These are phyloP conservation scores for Carlito syrichta DNA, from an alignment of 2,113 vertebrate genomes.

Conservation along the genomic window DNA sequence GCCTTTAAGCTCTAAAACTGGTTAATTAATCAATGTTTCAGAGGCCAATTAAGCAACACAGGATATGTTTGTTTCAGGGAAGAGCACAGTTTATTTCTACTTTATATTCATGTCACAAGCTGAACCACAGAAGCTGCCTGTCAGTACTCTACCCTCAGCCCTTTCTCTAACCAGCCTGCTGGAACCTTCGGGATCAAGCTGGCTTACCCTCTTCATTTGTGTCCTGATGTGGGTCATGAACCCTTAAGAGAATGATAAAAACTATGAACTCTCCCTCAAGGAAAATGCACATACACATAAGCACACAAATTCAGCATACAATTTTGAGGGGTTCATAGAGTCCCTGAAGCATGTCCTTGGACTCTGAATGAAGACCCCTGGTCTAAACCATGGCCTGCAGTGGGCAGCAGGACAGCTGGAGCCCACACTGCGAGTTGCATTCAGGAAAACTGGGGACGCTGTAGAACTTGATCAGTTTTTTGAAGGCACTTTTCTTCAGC, in stretches of 20 bases:
- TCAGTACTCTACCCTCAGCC: conserved; percentile 64
- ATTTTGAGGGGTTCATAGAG: neutral
- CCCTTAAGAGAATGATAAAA: neutral
- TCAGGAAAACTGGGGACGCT: conserved; percentile 93
- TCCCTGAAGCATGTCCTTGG: neutral
- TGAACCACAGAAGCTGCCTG: conserved; percentile 65
- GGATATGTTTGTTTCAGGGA: conserved; percentile 54
- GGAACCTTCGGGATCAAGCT: neutral
- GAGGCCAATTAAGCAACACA: conserved; percentile 64
- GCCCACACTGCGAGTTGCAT: conserved; percentile 87
- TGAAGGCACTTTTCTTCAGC: conserved; percentile 87
- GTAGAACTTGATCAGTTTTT: conserved; percentile 93
- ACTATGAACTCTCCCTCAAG: neutral
- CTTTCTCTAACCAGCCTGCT: neutral
- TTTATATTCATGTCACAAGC: conserved; percentile 53
- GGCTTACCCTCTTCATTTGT: neutral
- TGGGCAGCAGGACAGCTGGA: conserved; percentile 90
- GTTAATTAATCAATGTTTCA: conserved; percentile 52
- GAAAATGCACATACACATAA: conserved; percentile 40
- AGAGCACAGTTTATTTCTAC: conserved; percentile 75
- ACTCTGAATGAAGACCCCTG: neutral
- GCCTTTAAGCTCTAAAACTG: neutral
- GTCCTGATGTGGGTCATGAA: neutral
- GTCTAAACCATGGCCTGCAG: conserved; percentile 84
- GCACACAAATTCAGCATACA: conserved; percentile 20